Evolutionary conservation across 2,113 vertebrate genomes (phyloP).

Genomic region (Serilophus lunatus): DNA sequence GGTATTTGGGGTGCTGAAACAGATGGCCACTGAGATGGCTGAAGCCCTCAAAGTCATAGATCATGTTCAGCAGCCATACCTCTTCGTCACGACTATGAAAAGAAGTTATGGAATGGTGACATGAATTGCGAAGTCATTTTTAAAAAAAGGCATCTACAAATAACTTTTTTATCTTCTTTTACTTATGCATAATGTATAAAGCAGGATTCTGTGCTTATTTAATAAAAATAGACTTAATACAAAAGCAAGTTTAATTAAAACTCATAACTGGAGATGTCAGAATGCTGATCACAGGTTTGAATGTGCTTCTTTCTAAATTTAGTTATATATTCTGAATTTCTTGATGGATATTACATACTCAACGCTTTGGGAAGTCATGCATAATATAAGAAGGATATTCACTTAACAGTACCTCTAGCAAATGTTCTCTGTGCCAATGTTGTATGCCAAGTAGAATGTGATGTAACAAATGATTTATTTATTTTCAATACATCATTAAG

Average conservation of each 20-base stretch:
- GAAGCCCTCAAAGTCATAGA: not conserved
- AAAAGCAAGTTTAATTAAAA: slow-evolving; percentile 52
- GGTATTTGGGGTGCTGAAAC: not conserved
- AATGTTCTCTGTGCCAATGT: slow-evolving; percentile 25
- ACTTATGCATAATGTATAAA: not conserved
- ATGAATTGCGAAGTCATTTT: not conserved
- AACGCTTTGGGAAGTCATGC: slow-evolving; percentile 44
- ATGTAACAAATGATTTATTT: slow-evolving; percentile 31
- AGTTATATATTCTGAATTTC: slow-evolving; percentile 48
- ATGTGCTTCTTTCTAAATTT: slow-evolving; percentile 5
- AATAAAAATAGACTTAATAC: slow-evolving; percentile 36
- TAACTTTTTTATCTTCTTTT: not conserved
- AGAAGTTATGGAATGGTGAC: not conserved
- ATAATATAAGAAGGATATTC: slow-evolving; percentile 47
- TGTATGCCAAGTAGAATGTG: not conserved
- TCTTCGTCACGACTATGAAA: not conserved
- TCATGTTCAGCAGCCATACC: not conserved
- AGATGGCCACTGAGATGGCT: not conserved
- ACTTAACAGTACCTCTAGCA: slow-evolving; percentile 46
- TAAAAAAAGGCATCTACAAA: not conserved
- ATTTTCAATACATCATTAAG: not conserved
- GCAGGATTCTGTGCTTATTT: not conserved
- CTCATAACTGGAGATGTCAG: slow-evolving; percentile 7
- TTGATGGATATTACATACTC: slow-evolving; percentile 41
- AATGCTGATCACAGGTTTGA: slow-evolving; percentile 8